Evolutionary conservation across 1,140 invertebrate genomes (phyloP), one percentile per base, ranked within the genome.

Genomic region (Reticulitermes speratus): DNA sequence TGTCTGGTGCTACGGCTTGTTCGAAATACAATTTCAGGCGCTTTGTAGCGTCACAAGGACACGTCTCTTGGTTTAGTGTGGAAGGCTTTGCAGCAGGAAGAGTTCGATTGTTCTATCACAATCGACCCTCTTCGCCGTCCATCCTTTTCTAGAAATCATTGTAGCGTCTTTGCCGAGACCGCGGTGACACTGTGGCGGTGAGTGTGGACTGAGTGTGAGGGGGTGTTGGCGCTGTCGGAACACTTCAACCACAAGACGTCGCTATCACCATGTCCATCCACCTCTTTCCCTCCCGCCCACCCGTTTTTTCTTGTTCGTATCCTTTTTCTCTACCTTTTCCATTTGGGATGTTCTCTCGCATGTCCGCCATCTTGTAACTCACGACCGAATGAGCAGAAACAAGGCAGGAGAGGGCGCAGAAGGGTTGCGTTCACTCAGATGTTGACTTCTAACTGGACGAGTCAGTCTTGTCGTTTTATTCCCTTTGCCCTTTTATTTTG

Each of bases 91-190:
- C 59, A 32, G 86, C 25, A 30, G 30, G 86, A 69, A 86, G 55
- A 87, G 86, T 84, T 65, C 82, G 65, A 87, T 86, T 87, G 48
- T 84, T 55, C 38, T 81, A 87, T 86, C 82, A 69, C 45, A 81
- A 65, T 52, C 48, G 82, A 38, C 48, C 52, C 44, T 59, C 82
- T 75, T 65, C n/a, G 3, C n/a, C 65, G 9, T 75, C 65, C 65
- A 30, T 75, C 65, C 65, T 75, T 75, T 30, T 75, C 65, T 75
- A 75, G 65, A 75, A 75, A 75, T 75, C 65, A 75, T 30, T 75
- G 65, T 30, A 75, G 65, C 65, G 65, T 75, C 65, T n/a, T 75
- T 30, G 3, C 65, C n/a, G 65, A n/a, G n/a, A 6, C 65, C 7
- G 65, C n/a, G 65, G 65, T 75, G 65, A 75, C 65, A 75, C 65